Evolutionary conservation across 2,888 invertebrate species (phyloP), one percentile per base, ranked within the genome.

Genomic region (Alviniconcha strummeri): DNA sequence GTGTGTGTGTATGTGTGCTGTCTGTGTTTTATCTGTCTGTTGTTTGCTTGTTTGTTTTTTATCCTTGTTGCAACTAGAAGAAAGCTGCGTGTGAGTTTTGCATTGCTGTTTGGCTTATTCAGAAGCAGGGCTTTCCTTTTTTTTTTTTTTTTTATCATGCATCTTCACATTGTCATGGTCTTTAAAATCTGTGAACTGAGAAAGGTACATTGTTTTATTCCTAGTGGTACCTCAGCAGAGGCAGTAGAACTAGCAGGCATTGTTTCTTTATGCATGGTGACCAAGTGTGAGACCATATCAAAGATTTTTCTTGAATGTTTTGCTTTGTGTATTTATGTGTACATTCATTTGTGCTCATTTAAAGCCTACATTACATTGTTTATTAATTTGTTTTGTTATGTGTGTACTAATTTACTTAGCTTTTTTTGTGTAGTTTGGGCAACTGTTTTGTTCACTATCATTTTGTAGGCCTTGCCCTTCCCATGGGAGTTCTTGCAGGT

Each of bases 381-480:
- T 52, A 11, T 15, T 54, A 2, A 6, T 5, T n/a, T n/a, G n/a
- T n/a, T 57, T 56, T 77, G 8, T 60, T 8, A 19, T 77, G 4
- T 57, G n/a, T 77, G 9, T 36, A 17, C 56, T 56, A 4, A 7
- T 54, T 75, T 15, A 11, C 82, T 77, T 56, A 83, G 36, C 76
- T 69, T 76, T 81, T 72, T 82, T 36, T 71, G 56, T 74, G 36
- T 74, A 36, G 4, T 60, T 19, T 19, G n/a, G 79, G 64, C 11
- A 79, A 55, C 36, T 81, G 19, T 57, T 72, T 81, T 72, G 72
- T 72, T 60, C n/a, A 15, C 11, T 60, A 52, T 13, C 11, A 57
- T 60, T 81, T 74, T 75, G 75, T 81, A 81, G 81, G 81, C 75
- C 81, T 81, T 64, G 75, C 81, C 60, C 36, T 81, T 60, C 75